Base-by-base conservation (phyloP, 2,888 invertebrate species). In the Tiliacea citrago region DNA sequence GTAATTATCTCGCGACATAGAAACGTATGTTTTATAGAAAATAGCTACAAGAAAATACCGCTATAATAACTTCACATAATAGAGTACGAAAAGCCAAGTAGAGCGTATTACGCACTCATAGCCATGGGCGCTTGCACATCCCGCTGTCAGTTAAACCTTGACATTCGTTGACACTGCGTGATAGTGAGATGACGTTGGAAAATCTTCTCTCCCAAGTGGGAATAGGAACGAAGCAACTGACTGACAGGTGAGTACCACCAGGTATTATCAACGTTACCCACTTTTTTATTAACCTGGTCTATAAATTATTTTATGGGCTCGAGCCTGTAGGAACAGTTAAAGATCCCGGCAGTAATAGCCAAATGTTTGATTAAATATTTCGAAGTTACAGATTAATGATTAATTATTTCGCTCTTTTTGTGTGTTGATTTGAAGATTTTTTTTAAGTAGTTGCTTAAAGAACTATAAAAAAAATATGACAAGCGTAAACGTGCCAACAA, bases 191-290 rank as follows among this genome's bases (percentile, higher is more conserved):
- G 94, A 93, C 95, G 82, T 86, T 95, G 81, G 95, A 94, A 88
- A 92, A 93, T 82, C 81, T 95, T 77, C 88, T 95, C 74, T 92
- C 95, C 78, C 93, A 94, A 89, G 92, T 94, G 89, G 95, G 94
- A 85, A 88, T 93, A 68, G 94, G 93, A 75, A 87, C 93, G 51
- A 95, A 95, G 77, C 94, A 93, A 57, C 85, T 94, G 7, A 88
- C 91, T 66, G 95, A 96, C 86, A 95, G 96, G 96, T 96, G 79
- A 90, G 89, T 81, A 47, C 78, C 16, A 53, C n/a, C 10, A n/a
- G 47, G 3, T 18, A 62, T 62, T n/a, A n/a, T 45, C 24, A 35
- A 29, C 16, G 45, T 65, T 29, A 65, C n/a, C n/a, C n/a, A n/a
- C n/a, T n/a, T n/a, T n/a, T n/a, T n/a, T n/a, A n/a, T n/a, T 45